Conservation (phyloP, 2,797 vertebrate genomes). For the Lepus townsendii region DNA sequence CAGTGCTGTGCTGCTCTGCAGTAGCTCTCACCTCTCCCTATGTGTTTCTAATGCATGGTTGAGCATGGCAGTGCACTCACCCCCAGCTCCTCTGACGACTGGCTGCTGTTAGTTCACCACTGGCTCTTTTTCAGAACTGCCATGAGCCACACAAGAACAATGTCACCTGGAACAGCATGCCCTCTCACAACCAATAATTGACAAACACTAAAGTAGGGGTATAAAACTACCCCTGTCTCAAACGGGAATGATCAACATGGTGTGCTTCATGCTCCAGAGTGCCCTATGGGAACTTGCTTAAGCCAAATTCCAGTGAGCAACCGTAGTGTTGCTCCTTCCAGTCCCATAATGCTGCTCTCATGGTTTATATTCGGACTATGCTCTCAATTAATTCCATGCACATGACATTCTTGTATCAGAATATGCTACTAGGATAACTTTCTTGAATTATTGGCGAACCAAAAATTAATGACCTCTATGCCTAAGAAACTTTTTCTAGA, state of each 20-base stretch:
- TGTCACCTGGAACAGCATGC: neutral
- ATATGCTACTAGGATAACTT: neutral
- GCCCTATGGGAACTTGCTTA: neutral
- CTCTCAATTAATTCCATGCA: neutral
- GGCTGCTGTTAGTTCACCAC: neutral
- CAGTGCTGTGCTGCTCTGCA: neutral
- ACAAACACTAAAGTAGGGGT: neutral
- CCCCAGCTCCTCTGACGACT: neutral
- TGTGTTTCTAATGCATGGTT: neutral
- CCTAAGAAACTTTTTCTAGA: neutral
- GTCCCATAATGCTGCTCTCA: neutral
- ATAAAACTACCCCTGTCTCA: neutral
- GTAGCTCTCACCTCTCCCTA: neutral
- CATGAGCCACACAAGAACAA: neutral
- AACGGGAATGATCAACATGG: too few relatives aligned
- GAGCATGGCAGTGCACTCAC: fast-evolving
- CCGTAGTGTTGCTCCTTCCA: neutral
- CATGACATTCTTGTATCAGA: neutral
- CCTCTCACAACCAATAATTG: neutral
- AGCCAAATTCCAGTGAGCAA: neutral
- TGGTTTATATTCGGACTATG: neutral
- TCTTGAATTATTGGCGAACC: neutral
- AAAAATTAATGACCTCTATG: neutral
- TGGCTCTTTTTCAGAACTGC: neutral
- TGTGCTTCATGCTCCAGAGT: neutral